Percentiles rank a stretch among this genome's conserved stretches.
Evolutionary conservation across 35 echinoderm and acorn worm genomes (phyloP).

Genomic region (Antedon bifida): DNA sequence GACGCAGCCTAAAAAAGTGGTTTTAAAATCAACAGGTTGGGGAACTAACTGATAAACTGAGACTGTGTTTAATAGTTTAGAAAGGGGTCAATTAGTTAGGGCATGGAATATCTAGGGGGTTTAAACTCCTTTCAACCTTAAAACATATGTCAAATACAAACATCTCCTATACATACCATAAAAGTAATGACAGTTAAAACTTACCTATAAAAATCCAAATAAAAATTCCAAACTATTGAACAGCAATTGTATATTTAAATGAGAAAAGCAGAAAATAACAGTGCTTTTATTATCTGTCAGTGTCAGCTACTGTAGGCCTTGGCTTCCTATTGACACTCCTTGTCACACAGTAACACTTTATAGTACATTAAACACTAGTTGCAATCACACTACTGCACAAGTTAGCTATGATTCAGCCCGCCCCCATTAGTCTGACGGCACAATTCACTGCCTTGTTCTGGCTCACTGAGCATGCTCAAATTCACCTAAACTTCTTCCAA

Average conservation of each 20-base stretch:
- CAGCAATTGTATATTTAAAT: no score
- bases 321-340: not conserved
- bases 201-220: not conserved
- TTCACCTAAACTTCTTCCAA: not conserved
- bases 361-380: not conserved
- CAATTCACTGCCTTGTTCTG: not conserved
- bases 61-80: no score
- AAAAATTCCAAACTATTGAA: not conserved
- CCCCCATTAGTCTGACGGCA: not conserved
- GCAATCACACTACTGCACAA: not conserved
- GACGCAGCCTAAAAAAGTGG: no score
- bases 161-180: no score
- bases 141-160: not conserved
- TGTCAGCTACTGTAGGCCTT: no score
- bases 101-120: no score
- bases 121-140: no score
- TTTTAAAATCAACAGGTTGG: no score
- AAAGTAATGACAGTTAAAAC: not conserved
- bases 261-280: no score
- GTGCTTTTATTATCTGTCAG: no score
- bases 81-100: no score
- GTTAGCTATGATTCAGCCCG: not conserved
- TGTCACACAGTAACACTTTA: not conserved
- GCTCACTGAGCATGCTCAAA: not conserved
- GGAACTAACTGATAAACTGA: no score